Percentiles rank a stretch among this genome's conserved stretches.
phyloP scores from a whole-genome alignment of 2,797 vertebrate species.

The Lepus townsendii region DNA sequence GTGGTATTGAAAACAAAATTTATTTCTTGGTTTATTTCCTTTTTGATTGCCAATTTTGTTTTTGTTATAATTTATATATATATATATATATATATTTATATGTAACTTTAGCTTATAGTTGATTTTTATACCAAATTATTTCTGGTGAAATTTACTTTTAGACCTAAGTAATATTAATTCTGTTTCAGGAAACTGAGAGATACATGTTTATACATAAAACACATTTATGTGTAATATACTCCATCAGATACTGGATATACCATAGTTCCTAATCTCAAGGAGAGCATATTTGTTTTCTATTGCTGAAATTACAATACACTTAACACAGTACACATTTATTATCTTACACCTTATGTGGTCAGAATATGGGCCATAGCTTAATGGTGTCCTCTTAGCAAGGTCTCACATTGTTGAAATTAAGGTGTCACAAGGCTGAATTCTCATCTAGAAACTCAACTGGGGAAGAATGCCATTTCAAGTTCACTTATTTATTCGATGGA shows the following conservation, averaged over 20 bases:
- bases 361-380: neutral
- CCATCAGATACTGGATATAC: neutral
- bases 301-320: neutral
- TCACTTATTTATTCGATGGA: neutral
- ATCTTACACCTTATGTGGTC: neutral
- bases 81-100: neutral
- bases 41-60: conserved; percentile 26
- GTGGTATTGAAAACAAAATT: neutral
- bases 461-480: neutral
- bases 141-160: conserved; percentile 25
- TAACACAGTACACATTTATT: neutral
- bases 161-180: neutral
- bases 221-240: neutral
- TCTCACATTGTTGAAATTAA: neutral
- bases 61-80: neutral
- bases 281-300: neutral
- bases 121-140: neutral
- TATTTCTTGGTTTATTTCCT: conserved; percentile 15
- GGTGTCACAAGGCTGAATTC: neutral
- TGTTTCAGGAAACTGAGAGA: neutral
- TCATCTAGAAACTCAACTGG: neutral
- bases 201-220: neutral
- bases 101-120: neutral
- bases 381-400: neutral
- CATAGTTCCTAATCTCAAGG: neutral